A percentile compares a stretch with the other conserved stretches of the same genome.
Evolutionary conservation across 2,888 invertebrate species (phyloP).

Genomic region (Phanerotoma sp.): DNA sequence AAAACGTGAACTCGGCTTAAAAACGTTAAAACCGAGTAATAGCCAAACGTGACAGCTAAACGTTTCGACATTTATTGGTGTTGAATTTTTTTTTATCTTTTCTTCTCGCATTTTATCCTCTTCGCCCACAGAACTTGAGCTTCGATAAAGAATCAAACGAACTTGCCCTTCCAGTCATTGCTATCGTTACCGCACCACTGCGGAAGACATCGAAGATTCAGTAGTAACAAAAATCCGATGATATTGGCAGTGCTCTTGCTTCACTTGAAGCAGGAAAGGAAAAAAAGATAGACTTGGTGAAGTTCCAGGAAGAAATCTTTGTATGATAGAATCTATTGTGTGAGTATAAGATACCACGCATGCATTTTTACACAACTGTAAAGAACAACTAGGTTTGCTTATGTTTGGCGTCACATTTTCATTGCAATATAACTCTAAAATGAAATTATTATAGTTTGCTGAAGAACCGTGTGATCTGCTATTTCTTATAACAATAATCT

Average conservation of each 20-base stretch:
- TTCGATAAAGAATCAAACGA: conserved; percentile 26
- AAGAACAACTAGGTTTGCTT: conserved; percentile 21
- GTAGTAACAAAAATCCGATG: conserved; percentile 23
- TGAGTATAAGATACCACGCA: conserved; percentile 30
- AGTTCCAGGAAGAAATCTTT: conserved; percentile 33
- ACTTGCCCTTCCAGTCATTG: conserved; percentile 11
- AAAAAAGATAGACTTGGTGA: conserved; percentile 27
- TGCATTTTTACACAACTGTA: conserved; percentile 24
- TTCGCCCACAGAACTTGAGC: conserved; percentile 3
- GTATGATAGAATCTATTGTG: conserved; percentile 35
- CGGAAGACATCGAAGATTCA: conserved; percentile 21
- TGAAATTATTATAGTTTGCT: conserved; percentile 5
- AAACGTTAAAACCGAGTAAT: no score
- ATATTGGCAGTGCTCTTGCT: conserved; percentile 29
- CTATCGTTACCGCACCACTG: conserved; percentile 21
- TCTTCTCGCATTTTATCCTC: conserved; percentile 9
- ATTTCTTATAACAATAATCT: conserved; percentile 16
- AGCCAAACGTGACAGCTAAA: conserved; percentile 10
- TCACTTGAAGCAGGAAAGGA: neutral
- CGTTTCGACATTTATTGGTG: conserved; percentile 25
- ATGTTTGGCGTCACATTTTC: neutral
- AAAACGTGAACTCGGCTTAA: no score
- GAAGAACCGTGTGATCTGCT: conserved; percentile 6
- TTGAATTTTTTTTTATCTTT: conserved; percentile 5
- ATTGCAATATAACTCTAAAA: neutral